Percentiles rank a stretch among this genome's conserved stretches.
phyloP scores from a whole-genome alignment of 2,113 vertebrate species.

The Chaetorhynchus papuensis region DNA sequence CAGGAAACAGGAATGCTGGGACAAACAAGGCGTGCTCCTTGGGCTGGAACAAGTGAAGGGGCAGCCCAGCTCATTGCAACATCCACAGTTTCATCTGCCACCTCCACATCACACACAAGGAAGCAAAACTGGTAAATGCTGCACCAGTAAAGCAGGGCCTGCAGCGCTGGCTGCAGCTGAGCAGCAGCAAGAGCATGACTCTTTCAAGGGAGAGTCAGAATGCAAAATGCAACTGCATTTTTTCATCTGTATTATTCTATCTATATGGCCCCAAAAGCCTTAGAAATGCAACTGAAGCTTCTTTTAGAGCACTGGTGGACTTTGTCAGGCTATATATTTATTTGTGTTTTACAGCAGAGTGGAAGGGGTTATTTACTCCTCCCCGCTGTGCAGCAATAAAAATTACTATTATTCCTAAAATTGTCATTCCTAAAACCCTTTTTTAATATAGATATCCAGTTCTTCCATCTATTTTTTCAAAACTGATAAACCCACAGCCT shows the following conservation, averaged over 20 bases:
- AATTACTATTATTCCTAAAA: background rate
- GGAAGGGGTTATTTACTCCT: background rate
- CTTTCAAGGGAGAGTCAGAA: background rate
- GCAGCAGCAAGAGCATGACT: fast-evolving
- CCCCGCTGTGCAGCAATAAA: background rate
- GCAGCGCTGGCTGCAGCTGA: background rate
- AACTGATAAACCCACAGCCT: background rate
- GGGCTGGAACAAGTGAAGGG: background rate
- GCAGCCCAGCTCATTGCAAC: background rate
- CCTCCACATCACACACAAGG: background rate
- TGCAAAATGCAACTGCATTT: background rate
- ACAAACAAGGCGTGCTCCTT: fast-evolving
- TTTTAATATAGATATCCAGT: background rate
- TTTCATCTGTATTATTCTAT: background rate
- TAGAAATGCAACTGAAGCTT: background rate
- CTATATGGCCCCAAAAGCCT: background rate
- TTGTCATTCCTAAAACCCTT: background rate
- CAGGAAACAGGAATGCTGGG: background rate
- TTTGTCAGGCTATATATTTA: background rate
- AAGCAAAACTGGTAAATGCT: background rate
- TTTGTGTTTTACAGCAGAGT: background rate
- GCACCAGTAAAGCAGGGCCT: background rate
- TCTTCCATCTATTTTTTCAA: background rate
- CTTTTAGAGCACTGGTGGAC: background rate
- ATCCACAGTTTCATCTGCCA: background rate